phyloP scores from a whole-genome alignment of 1,140 invertebrate species.

The Neodiprion fabricii region DNA sequence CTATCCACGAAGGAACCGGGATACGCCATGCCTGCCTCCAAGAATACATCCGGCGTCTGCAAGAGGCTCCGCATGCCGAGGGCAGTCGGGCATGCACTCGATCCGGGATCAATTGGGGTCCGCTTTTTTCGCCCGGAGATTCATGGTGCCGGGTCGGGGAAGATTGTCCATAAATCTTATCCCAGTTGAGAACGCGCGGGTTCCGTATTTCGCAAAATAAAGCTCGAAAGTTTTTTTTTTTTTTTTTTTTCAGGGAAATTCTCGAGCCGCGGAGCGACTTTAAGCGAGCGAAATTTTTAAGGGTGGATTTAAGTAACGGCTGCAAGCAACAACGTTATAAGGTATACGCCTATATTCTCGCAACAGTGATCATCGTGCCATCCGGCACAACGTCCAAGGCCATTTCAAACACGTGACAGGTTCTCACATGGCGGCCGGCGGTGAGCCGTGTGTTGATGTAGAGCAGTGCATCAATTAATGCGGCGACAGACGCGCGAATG shows the following conservation, averaged over 20 bases:
- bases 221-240: too few relatives aligned
- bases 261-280: too few relatives aligned
- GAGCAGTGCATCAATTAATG: conserved; percentile 55
- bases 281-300: too few relatives aligned
- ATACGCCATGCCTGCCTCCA: too few relatives aligned
- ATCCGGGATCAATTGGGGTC: background rate
- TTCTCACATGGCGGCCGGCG: conserved; percentile 50
- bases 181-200: background rate
- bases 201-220: too few relatives aligned
- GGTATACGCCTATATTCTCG: too few relatives aligned
- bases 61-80: background rate
- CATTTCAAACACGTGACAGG: conserved; percentile 44
- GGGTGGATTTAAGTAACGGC: too few relatives aligned
- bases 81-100: background rate
- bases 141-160: background rate
- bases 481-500: conserved; percentile 53
- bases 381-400: conserved; percentile 17
- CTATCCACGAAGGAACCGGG: too few relatives aligned
- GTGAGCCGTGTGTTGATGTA: conserved; percentile 46
- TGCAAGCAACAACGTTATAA: too few relatives aligned
- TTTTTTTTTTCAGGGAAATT: too few relatives aligned
- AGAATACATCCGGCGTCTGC: too few relatives aligned
- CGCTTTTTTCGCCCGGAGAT: background rate
- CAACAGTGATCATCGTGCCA: too few relatives aligned
- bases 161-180: conserved; percentile 4